A percentile compares a stretch with the other conserved stretches of the same genome.
phyloP scores from a whole-genome alignment of 2,113 vertebrate genomes.

The Anarrhichthys ocellatus region DNA sequence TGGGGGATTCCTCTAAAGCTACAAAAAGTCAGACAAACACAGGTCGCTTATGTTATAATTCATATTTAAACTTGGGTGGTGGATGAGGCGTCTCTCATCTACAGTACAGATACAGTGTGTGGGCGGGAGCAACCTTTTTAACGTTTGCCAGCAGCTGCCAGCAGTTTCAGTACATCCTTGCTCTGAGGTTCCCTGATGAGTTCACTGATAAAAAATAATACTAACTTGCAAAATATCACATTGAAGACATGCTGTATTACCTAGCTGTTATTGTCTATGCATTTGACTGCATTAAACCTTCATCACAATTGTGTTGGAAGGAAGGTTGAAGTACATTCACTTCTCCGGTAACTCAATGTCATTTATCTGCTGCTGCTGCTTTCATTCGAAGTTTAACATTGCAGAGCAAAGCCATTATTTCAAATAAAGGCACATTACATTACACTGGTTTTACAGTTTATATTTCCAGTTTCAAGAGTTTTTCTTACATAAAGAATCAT shows the following conservation, averaged over 20 bases:
- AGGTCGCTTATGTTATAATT: conserved; percentile 41
- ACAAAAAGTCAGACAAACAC: conserved; percentile 28
- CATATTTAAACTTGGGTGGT: conserved; percentile 46
- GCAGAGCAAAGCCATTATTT: background rate
- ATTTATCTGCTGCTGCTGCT: background rate
- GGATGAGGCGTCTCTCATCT: conserved; percentile 31
- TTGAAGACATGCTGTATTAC: background rate
- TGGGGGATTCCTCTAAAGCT: conserved; percentile 39
- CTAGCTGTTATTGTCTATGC: background rate
- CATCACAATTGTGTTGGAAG: background rate
- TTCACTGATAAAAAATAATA: conserved; percentile 15
- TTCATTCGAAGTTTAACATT: background rate
- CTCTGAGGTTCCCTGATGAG: conserved; percentile 20
- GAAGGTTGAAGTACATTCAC: background rate
- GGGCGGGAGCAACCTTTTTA: conserved; percentile 48
- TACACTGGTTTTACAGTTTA: background rate
- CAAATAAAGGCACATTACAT: background rate
- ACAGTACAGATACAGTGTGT: conserved; percentile 32
- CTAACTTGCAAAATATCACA: conserved; percentile 10
- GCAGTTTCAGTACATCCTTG: conserved; percentile 29
- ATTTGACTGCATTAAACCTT: background rate
- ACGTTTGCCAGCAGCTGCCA: conserved; percentile 35
- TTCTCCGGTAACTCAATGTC: background rate
- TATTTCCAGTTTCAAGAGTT: background rate
- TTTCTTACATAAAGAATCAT: background rate